Conservation (phyloP, 2,113 vertebrate genomes). For the Hydrochoerus hydrochaeris region DNA sequence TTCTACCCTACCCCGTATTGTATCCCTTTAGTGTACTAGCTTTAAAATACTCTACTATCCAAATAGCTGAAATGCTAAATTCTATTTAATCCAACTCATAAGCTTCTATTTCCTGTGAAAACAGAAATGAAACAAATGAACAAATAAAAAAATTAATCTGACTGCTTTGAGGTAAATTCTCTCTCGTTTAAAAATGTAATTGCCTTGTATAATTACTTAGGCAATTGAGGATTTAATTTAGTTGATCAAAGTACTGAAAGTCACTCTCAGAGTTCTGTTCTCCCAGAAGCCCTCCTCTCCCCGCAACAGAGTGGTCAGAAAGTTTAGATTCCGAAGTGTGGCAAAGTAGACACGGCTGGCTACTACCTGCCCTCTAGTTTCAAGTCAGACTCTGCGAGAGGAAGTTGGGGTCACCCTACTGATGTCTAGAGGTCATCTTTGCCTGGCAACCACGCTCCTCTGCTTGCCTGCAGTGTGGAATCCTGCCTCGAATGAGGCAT, state of each 20-base stretch:
- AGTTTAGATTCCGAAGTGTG: not conserved
- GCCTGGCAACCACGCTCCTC: not conserved
- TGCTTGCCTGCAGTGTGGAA: not conserved
- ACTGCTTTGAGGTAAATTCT: not conserved
- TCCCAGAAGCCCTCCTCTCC: not conserved
- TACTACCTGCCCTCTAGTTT: not conserved
- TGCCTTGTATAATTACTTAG: conserved; percentile 2
- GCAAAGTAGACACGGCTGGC: not conserved
- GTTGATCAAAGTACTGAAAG: not conserved
- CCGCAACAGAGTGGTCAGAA: not conserved
- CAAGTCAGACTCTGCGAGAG: not conserved
- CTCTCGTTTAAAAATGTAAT: not conserved
- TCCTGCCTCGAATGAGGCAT: not conserved
- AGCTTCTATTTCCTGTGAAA: not conserved
- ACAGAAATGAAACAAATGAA: not conserved
- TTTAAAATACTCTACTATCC: not conserved
- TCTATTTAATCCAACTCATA: not conserved
- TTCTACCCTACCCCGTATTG: not conserved
- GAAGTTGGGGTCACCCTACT: not conserved
- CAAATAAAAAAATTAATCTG: not conserved
- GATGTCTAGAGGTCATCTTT: not conserved
- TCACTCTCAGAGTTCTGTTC: not conserved
- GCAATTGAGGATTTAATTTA: not conserved
- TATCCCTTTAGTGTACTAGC: not conserved
- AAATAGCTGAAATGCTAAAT: not conserved